Base-by-base conservation (phyloP, 2,113 vertebrate species). In the Hiodon tergisus region DNA sequence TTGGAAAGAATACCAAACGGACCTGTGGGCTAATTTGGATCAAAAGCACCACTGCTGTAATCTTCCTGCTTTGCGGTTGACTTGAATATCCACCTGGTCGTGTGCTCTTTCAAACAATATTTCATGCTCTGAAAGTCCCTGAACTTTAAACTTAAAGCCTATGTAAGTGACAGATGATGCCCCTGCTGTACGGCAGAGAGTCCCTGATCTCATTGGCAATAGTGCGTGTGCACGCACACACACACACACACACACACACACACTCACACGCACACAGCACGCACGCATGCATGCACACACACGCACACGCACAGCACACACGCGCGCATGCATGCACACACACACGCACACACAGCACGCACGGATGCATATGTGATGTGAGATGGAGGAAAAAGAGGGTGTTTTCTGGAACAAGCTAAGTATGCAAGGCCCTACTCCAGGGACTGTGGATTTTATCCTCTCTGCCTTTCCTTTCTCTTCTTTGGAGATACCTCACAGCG, bases 401-500 rank as follows among this genome's bases (percentile, higher is more conserved):
- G 50, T 67, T 17, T 73, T 77, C 74, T 76, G 69, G 50, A 63
- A 72, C 31, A 6, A 80, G 67, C 78, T 71, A 77, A 78, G 70
- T 31, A 31, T 79, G 78, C 81, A 78, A 69, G 68, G 76, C 77
- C 75, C 81, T 81, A 83, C 78, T 86, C 85, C 7, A 6, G 82
- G 82, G 83, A 87, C 77, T 79, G 75, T 62, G 13, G 86, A 81
- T 80, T 80, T 67, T 48, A 17, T 59, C 6, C 46, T 47, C 63
- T 48, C 63, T 66, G 4, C 16, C 17, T 67, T n/a, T 78, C 82
- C 80, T 78, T 80, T 77, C 82, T 80, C 77, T 80, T 76, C 78
- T 66, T 88, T 82, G 87, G 82, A 87, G 88, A 87, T 86, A 83
- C 88, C 88, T 86, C 84, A 88, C 86, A 84, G 80, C 82, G 79